Evolutionary conservation across 2,797 vertebrate genomes (phyloP).

Genomic region (Sciaenops ocellatus): DNA sequence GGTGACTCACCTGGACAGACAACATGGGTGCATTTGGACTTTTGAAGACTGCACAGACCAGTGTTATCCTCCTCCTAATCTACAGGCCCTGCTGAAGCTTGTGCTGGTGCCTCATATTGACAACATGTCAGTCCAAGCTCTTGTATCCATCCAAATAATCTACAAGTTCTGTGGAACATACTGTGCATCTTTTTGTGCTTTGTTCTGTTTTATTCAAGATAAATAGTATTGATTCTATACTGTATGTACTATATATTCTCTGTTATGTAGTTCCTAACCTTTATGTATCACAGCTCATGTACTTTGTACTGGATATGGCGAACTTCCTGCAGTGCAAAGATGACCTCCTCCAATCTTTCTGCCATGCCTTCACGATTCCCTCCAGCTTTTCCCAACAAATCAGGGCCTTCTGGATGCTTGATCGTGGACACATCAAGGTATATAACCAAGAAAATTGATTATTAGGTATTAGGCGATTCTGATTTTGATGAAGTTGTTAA

Average conservation of each 20-base stretch:
- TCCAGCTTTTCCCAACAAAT: constrained; percentile 71
- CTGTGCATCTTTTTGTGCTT: background rate
- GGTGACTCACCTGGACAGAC: constrained; percentile 65
- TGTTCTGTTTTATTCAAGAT: constrained; percentile 3
- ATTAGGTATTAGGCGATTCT: background rate
- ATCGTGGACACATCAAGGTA: constrained; percentile 73
- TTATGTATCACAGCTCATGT: constrained; percentile 71
- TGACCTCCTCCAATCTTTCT: constrained; percentile 76
- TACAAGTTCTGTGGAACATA: background rate
- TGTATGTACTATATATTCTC: background rate
- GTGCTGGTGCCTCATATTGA: constrained; percentile 69
- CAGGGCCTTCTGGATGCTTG: constrained; percentile 78
- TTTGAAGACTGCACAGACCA: constrained; percentile 57
- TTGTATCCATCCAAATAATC: constrained; percentile 66
- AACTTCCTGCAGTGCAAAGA: constrained; percentile 75
- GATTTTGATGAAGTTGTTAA: constrained; percentile 8
- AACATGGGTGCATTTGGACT: constrained; percentile 69
- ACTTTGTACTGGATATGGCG: constrained; percentile 78
- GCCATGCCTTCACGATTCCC: constrained; percentile 72
- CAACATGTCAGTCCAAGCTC: constrained; percentile 63
- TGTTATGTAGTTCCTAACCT: constrained; percentile 55
- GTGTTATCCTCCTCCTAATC: constrained; percentile 75
- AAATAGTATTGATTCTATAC: background rate
- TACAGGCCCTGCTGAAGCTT: constrained; percentile 76
- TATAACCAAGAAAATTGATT: background rate